Conservation (phyloP, 2,888 invertebrate species). For the Nesidiocoris tenuis region DNA sequence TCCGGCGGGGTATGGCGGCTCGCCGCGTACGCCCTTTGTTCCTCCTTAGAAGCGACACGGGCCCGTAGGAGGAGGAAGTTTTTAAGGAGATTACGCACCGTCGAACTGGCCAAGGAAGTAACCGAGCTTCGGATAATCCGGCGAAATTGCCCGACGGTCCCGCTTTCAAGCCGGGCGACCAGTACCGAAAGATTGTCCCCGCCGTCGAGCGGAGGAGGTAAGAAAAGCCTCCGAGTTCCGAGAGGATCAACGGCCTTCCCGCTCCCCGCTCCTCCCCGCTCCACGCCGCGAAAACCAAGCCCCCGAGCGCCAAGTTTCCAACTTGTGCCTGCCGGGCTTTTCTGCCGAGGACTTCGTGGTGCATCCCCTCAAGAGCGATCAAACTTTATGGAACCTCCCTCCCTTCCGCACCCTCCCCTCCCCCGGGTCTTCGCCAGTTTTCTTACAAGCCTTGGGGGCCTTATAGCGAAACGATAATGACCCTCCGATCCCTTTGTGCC, state of each 20-base stretch:
- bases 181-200: conserved; percentile 1
- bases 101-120: neutral
- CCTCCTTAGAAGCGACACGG: too few species aligned
- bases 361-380: conserved; percentile 28
- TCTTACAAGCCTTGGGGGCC: conserved; percentile 7
- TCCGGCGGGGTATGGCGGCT: neutral
- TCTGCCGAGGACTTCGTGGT: neutral
- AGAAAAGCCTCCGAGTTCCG: neutral
- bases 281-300: neutral
- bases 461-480: conserved; percentile 36
- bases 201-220: conserved; percentile 5
- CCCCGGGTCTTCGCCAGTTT: too few species aligned
- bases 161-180: neutral
- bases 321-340: conserved; percentile 6
- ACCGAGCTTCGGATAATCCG: conserved; percentile 22
- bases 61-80: conserved; percentile 26
- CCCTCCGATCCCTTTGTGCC: conserved; percentile 4
- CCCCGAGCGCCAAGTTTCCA: neutral
- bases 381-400: conserved; percentile 32
- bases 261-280: neutral
- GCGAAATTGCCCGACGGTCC: conserved; percentile 20
- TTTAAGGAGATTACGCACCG: conserved; percentile 34
- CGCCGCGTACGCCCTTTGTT: conserved; percentile 19
- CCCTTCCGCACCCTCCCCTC: neutral
- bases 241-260: neutral